Evolutionary conservation across 2,888 invertebrate genomes (phyloP).

Genomic region (Drosophila borealis): DNA sequence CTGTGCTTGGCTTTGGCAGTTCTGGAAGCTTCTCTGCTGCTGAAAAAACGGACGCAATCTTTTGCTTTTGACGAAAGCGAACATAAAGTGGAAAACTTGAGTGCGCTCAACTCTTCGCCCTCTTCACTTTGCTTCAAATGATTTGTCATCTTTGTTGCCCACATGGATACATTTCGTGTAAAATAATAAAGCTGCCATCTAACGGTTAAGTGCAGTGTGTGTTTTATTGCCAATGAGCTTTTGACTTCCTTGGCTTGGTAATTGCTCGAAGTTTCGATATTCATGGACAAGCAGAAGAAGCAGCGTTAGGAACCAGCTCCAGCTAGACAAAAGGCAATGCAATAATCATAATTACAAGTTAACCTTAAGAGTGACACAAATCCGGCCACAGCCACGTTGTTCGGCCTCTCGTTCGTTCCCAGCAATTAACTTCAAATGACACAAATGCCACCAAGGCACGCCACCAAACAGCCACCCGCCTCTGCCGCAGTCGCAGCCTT

Average conservation of each 20-base stretch:
- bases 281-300: slow-evolving; percentile 15
- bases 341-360: slow-evolving; percentile 78
- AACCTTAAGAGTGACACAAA: slow-evolving; percentile 80
- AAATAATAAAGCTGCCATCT: slow-evolving; percentile 43
- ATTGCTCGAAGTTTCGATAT: slow-evolving; percentile 35
- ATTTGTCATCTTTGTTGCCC: slow-evolving; percentile 3
- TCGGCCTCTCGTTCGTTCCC: slow-evolving; percentile 70
- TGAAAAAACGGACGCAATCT: slow-evolving; percentile 56
- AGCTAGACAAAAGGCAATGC: slow-evolving; percentile 54
- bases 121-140: slow-evolving; percentile 28
- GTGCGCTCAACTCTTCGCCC: slow-evolving; percentile 35
- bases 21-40: slow-evolving; percentile 50
- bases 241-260: slow-evolving; percentile 42
- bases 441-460: slow-evolving; percentile 79
- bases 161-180: slow-evolving; percentile 14
- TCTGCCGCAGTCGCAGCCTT: slow-evolving; percentile 13
- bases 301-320: slow-evolving; percentile 54
- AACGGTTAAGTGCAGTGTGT: slow-evolving; percentile 41
- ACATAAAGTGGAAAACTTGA: slow-evolving; percentile 33
- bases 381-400: slow-evolving; percentile 49
- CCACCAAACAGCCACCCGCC: slow-evolving; percentile 57
- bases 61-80: slow-evolving; percentile 30
- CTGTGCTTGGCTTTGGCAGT: slow-evolving; percentile 44
- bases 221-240: slow-evolving; percentile 46
- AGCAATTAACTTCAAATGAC: slow-evolving; percentile 80